Base-by-base conservation (phyloP, 2,888 invertebrate genomes). In the Cerceris ruficornis region DNA sequence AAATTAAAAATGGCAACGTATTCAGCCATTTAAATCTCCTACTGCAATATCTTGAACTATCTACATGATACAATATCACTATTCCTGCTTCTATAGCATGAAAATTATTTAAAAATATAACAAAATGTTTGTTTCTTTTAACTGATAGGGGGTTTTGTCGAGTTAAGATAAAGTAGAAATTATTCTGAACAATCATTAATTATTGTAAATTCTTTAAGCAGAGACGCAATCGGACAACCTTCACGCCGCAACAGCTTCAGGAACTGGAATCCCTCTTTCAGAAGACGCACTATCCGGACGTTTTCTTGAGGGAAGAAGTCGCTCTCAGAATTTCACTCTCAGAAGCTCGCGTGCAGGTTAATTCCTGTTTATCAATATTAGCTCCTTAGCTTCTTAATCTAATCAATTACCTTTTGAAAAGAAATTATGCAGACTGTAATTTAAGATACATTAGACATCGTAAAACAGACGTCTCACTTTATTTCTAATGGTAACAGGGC, bases 261-360 rank as follows among this genome's bases (percentile, higher is more conserved):
- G 98, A 98, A 90, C 92, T 98, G 88, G 98, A 98, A 92, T 96
- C 97, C 0, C 94, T 98, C 28, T 98, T 98, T 93, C 97, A 98
- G 92, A 97, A 98, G 93, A 98, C 98, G 0, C 98, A 98, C 90
- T 98, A 98, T 92, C 98, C 98, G 7, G 98, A 98, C 90, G 98
- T 98, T 28, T 95, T 95, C 88, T 93, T 97, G 70, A 94, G 98
- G 86, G 98, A 98, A 92, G 98, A 98, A 93, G 97, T 98, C 8
- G 98, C 98, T 0, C 93, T 98, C 75, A 94, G 98, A 91, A 98
- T 98, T 87, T 97, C 96, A 90, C 94, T 98, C 7, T 97, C 98
- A 1, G 98, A 98, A 93, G 98, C 98, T 60, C 95, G 98, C 90
- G 98, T 98, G 55, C 98, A 98, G 95, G 97, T 97, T 60, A 79